These are phyloP conservation scores for Tetragnatha versicolor DNA, from an alignment of 1,140 invertebrate species.

Conservation along the genomic window DNA sequence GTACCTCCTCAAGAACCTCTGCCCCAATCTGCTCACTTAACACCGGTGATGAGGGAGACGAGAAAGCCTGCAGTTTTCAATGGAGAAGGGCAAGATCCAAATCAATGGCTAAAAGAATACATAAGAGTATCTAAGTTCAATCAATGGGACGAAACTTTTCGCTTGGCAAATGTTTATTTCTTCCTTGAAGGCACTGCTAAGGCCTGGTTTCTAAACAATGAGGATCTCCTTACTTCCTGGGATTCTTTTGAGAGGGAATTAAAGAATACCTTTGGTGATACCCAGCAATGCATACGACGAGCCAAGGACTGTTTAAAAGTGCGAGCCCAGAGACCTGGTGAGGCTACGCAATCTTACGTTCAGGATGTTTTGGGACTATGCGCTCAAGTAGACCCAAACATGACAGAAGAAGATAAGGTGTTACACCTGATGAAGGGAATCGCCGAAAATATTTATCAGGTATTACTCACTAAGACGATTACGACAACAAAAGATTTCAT, in stretches of 20 bases:
- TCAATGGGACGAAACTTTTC: not conserved
- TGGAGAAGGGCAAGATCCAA: no score
- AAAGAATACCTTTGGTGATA: not conserved
- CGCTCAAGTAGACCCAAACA: not conserved
- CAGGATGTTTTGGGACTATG: not conserved
- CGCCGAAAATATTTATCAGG: not conserved
- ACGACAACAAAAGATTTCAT: not conserved
- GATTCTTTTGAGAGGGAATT: not conserved
- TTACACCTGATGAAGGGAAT: not conserved
- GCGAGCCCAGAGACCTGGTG: not conserved
- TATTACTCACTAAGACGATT: not conserved
- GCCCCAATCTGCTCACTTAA: no score
- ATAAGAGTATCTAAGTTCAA: not conserved
- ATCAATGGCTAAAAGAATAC: not conserved
- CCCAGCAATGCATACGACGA: not conserved
- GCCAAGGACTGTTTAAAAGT: not conserved
- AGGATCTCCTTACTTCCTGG: not conserved
- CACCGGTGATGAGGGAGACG: no score
- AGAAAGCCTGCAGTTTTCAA: no score
- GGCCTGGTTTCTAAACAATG: not conserved
- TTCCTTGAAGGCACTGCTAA: not conserved
- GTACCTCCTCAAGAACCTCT: no score
- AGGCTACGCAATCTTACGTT: not conserved
- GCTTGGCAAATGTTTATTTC: not conserved
- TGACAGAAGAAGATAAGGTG: not conserved